Evolutionary conservation across 2,888 invertebrate species (phyloP).

Genomic region (Apoderus coryli): DNA sequence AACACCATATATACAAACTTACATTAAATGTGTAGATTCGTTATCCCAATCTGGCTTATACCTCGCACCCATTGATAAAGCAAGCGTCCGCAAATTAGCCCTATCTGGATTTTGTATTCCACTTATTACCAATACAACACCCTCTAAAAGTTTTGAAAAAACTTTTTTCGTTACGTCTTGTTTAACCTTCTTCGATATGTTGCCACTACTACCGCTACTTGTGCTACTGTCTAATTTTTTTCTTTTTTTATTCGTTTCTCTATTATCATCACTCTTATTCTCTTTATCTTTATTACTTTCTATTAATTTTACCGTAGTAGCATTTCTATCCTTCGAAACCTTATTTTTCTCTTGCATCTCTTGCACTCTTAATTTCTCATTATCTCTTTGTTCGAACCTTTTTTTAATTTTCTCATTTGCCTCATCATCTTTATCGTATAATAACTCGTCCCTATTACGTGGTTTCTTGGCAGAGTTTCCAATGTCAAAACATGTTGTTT

Average conservation of each 20-base stretch:
- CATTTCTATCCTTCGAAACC: conserved; percentile 11
- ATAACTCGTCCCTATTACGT: conserved; percentile 21
- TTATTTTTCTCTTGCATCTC: conserved; percentile 18
- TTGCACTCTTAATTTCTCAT: conserved; percentile 15
- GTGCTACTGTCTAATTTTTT: conserved; percentile 11
- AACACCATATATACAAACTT: too few species aligned
- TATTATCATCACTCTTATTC: conserved; percentile 15
- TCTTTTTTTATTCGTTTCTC: conserved; percentile 27
- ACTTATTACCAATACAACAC: conserved; percentile 67
- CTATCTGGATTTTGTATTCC: conserved; percentile 77
- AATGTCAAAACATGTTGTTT: conserved; percentile 7
- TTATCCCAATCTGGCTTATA: conserved; percentile 63
- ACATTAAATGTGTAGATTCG: conserved; percentile 76
- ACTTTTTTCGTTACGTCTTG: conserved; percentile 34
- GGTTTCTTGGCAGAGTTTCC: conserved; percentile 13
- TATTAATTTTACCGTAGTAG: conserved; percentile 6
- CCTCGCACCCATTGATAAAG: conserved; percentile 62
- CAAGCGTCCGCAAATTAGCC: conserved; percentile 48
- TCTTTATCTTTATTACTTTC: conserved; percentile 13
- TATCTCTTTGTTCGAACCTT: conserved; percentile 19
- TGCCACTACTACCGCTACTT: conserved; percentile 4
- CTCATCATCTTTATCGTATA: conserved; percentile 22
- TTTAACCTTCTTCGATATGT: conserved; percentile 19
- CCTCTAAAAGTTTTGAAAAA: conserved; percentile 44
- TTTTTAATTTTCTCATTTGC: conserved; percentile 23